Conservation (phyloP, 2,797 vertebrate species). For the Numenius phaeopus region DNA sequence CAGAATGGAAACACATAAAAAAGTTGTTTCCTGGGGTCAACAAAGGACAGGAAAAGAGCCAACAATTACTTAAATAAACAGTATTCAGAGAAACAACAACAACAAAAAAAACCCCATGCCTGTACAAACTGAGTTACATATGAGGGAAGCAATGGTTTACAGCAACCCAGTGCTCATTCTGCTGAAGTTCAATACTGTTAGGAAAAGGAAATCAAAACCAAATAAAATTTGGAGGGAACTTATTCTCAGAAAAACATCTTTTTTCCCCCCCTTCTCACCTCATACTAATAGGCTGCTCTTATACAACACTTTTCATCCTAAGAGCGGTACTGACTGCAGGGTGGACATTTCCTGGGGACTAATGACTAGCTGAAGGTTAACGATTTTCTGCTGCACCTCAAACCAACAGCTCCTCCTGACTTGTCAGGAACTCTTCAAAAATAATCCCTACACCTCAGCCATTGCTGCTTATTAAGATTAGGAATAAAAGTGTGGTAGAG, state of each 20-base stretch:
- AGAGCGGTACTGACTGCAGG: background rate
- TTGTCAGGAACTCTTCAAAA: background rate
- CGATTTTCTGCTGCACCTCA: slow-evolving; percentile 3
- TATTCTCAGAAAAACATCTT: background rate
- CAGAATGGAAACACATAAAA: slow-evolving; percentile 74
- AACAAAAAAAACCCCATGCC: background rate
- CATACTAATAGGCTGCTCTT: background rate
- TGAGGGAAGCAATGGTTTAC: background rate
- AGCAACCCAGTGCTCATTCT: background rate
- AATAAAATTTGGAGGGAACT: background rate
- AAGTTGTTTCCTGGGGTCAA: slow-evolving; percentile 77
- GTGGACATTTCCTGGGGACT: slow-evolving; percentile 38
- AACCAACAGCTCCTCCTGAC: background rate
- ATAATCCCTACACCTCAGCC: background rate
- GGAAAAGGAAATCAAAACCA: slow-evolving; percentile 17
- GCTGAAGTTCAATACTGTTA: background rate
- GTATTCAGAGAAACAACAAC: slow-evolving; percentile 39
- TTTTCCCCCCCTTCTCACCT: background rate
- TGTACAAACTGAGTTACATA: background rate
- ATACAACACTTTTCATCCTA: background rate
- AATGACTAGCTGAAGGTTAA: slow-evolving; percentile 44
- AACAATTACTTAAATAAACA: slow-evolving; percentile 71
- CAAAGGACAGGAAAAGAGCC: slow-evolving; percentile 76
- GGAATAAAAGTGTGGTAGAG: background rate
- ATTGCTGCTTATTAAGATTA: slow-evolving; percentile 2